A percentile compares a stretch with the other conserved stretches of the same genome.
Conservation (phyloP, 2,888 invertebrate genomes). For the Morpho helenor region DNA sequence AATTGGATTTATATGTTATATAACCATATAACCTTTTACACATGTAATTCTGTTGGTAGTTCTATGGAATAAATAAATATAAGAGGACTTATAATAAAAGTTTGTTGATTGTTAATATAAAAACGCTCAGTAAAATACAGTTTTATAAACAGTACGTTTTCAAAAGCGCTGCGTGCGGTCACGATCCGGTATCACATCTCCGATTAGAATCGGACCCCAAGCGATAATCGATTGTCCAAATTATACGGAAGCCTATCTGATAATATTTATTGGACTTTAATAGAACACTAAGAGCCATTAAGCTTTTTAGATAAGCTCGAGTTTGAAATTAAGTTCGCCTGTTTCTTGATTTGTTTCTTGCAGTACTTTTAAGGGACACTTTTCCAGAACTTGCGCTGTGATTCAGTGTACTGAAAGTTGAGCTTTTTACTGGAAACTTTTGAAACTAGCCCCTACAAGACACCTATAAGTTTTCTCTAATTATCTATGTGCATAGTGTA, state of each 20-base stretch:
- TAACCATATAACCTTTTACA: too few relatives aligned
- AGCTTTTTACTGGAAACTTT: too few relatives aligned
- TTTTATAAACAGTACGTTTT: constrained; percentile 11
- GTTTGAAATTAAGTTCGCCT: neutral
- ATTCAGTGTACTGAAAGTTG: too few relatives aligned
- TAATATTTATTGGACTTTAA: constrained; percentile 48
- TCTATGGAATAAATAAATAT: too few relatives aligned
- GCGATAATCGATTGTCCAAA: constrained; percentile 47
- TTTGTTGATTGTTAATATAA: neutral
- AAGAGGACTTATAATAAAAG: too few relatives aligned
- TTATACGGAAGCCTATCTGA: constrained; percentile 45
- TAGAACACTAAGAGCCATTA: constrained; percentile 27
- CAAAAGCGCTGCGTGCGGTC: constrained; percentile 48
- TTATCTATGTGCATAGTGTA: too few relatives aligned
- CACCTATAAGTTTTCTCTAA: too few relatives aligned
- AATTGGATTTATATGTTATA: too few relatives aligned
- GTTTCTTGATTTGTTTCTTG: too few relatives aligned
- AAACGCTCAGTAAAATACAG: neutral
- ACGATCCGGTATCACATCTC: constrained; percentile 43
- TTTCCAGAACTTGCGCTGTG: too few relatives aligned
- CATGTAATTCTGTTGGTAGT: too few relatives aligned
- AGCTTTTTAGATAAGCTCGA: constrained; percentile 1
- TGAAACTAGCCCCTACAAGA: too few relatives aligned
- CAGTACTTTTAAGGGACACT: neutral
- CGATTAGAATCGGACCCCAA: constrained; percentile 52